These are phyloP conservation scores for Halictus quadricinctus DNA, from an alignment of 2,888 invertebrate genomes.

Conservation along the genomic window DNA sequence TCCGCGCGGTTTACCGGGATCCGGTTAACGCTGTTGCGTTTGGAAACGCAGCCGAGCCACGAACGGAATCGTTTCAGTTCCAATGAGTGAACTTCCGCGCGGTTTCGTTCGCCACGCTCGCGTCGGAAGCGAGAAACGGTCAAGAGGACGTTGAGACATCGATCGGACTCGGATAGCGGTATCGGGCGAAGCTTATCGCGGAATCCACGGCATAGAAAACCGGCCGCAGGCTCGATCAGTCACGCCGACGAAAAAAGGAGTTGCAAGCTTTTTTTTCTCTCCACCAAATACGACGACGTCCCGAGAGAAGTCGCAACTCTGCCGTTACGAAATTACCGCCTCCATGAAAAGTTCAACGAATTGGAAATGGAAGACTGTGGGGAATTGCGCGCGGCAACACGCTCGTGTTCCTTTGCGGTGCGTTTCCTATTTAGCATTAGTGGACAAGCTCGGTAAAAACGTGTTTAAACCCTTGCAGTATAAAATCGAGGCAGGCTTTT, in stretches of 20 bases:
- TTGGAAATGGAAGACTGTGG: constrained; percentile 30
- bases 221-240: constrained; percentile 26
- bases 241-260: constrained; percentile 16
- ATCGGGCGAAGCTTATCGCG: constrained; percentile 41
- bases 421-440: not conserved
- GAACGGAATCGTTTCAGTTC: constrained; percentile 38
- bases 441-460: not conserved
- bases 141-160: constrained; percentile 53
- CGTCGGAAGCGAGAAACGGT: constrained; percentile 42
- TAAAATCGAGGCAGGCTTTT: not conserved
- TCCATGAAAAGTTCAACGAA: constrained; percentile 45
- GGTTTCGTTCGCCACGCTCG: constrained; percentile 37
- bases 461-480: not conserved
- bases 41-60: constrained; percentile 8
- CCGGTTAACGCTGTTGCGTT: constrained; percentile 6
- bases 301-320: constrained; percentile 22
- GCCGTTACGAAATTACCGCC: constrained; percentile 43
- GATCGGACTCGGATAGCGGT: constrained; percentile 46
- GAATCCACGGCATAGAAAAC: constrained; percentile 40
- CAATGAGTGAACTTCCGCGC: constrained; percentile 39
- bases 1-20: not conserved
- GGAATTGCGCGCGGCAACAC: not conserved
- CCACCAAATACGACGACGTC: constrained; percentile 3
- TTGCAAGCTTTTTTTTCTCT: not conserved
- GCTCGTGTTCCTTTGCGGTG: not conserved